These are phyloP conservation scores for Diprion similis DNA, from an alignment of 1,140 invertebrate genomes.

Conservation along the genomic window DNA sequence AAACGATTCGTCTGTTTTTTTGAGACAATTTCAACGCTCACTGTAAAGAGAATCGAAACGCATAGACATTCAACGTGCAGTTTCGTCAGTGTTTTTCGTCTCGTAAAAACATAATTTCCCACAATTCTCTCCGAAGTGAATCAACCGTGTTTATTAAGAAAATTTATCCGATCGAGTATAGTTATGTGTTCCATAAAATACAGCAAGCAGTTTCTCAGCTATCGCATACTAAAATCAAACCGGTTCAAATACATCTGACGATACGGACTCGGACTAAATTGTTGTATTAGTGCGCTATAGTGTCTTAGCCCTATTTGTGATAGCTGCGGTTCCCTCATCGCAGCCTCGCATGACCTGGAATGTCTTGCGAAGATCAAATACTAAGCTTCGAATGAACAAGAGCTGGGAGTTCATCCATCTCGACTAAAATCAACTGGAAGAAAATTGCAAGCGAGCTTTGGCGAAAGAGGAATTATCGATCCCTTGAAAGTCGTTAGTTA, in stretches of 20 bases:
- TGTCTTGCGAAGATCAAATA: slow-evolving; percentile 43
- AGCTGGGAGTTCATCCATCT: neutral
- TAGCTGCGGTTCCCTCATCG: slow-evolving; percentile 28
- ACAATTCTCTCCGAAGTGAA: neutral
- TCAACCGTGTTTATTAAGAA: neutral
- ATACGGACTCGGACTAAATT: slow-evolving; percentile 60
- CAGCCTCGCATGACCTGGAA: slow-evolving; percentile 51
- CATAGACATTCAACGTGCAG: neutral
- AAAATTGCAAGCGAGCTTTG: neutral
- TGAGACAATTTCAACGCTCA: no score
- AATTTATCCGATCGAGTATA: slow-evolving; percentile 33
- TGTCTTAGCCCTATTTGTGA: neutral
- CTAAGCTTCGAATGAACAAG: neutral
- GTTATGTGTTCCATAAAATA: slow-evolving; percentile 62
- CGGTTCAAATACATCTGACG: slow-evolving; percentile 63
- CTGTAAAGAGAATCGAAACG: neutral
- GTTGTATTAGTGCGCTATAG: slow-evolving; percentile 20
- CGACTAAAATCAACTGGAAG: neutral
- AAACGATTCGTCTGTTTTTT: neutral
- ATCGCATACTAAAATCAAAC: slow-evolving; percentile 61
- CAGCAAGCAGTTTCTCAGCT: slow-evolving; percentile 62
- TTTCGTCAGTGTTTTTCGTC: neutral
- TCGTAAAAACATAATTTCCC: neutral
- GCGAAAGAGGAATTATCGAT: neutral
- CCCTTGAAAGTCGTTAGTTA: slow-evolving; percentile 28